Conservation (phyloP, 2,797 vertebrate species). For the Prionace glauca region DNA sequence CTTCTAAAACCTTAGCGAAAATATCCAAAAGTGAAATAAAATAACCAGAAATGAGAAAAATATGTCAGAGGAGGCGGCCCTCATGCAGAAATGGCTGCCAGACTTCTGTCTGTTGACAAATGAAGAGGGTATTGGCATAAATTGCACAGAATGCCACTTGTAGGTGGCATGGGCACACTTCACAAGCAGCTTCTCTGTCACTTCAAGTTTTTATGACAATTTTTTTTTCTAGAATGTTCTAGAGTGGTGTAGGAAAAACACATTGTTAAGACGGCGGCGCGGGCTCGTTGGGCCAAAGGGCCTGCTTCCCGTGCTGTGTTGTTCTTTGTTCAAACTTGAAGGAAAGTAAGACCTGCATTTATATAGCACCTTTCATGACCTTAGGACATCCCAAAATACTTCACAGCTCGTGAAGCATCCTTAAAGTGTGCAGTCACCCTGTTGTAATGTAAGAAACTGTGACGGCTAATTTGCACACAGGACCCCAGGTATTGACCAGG, state of each 20-base stretch:
- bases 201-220: too few relatives aligned
- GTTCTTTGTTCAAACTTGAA: background rate
- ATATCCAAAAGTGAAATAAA: background rate
- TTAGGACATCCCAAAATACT: background rate
- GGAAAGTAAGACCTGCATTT: background rate
- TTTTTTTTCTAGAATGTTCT: background rate
- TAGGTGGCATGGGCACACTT: background rate
- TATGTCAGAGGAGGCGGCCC: too few relatives aligned
- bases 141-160: background rate
- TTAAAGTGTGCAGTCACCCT: background rate
- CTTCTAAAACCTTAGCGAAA: background rate
- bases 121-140: background rate
- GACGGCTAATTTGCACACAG: background rate
- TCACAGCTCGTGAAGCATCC: background rate
- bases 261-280: too few relatives aligned
- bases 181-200: background rate
- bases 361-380: background rate
- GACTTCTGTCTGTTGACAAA: background rate
- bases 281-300: too few relatives aligned
- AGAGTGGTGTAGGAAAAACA: too few relatives aligned
- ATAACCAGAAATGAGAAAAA: background rate
- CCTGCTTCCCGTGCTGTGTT: too few relatives aligned
- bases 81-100: background rate
- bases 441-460: background rate
- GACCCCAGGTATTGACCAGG: background rate